These are phyloP conservation scores for Leptopilina clavipes DNA, from an alignment of 1,140 invertebrate genomes.

Conservation along the genomic window DNA sequence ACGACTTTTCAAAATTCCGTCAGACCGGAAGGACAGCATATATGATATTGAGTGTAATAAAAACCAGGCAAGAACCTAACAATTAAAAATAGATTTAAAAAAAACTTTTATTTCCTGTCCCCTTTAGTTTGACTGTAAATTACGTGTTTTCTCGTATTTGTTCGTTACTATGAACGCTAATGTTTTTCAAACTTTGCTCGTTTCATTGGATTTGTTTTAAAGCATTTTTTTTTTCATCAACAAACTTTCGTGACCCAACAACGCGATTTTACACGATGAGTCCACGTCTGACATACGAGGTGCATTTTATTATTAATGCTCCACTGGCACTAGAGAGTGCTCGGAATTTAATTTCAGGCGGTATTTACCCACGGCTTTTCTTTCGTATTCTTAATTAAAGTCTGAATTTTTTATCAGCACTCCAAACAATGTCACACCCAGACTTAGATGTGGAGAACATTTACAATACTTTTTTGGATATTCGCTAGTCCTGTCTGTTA, in stretches of 20 bases:
- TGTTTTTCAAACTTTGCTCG: not conserved
- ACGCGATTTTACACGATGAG: not conserved
- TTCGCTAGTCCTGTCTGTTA: not conserved
- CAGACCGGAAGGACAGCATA: too few relatives aligned
- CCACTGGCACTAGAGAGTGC: not conserved
- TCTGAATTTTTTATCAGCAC: not conserved
- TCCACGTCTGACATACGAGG: slow-evolving; percentile 21
- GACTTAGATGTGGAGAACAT: not conserved
- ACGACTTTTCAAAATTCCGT: too few relatives aligned
- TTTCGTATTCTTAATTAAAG: slow-evolving; percentile 31
- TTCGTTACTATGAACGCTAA: not conserved
- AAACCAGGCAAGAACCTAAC: too few relatives aligned
- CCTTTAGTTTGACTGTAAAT: not conserved
- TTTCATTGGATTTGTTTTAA: not conserved
- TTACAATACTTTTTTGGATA: not conserved
- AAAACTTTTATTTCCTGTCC: not conserved
- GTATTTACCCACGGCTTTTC: not conserved
- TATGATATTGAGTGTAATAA: too few relatives aligned
- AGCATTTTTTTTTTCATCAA: not conserved
- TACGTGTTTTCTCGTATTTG: not conserved
- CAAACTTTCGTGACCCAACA: not conserved
- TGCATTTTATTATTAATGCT: slow-evolving; percentile 22
- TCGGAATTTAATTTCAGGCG: slow-evolving; percentile 27
- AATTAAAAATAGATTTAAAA: not conserved
- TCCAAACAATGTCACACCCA: slow-evolving; percentile 11